Percentiles rank a stretch among this genome's conserved stretches.
phyloP scores from a whole-genome alignment of 1,140 invertebrate species.

The Arctopsyche grandis region DNA sequence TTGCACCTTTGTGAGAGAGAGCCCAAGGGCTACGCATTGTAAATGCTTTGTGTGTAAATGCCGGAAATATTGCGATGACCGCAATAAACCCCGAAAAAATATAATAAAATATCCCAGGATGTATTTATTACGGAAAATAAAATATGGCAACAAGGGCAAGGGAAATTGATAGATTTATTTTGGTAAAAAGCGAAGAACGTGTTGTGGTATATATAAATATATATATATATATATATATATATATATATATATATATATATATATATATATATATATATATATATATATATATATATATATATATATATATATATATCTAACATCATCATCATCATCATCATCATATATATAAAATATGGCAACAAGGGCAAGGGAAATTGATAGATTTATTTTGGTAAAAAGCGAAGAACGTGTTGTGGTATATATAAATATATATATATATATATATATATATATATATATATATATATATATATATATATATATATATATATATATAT shows the following conservation, averaged over 20 bases:
- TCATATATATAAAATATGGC: constrained; percentile 5
- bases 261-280: no score
- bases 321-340: no score
- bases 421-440: no score
- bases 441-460: no score
- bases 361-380: neutral
- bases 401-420: no score
- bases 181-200: neutral
- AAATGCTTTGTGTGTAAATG: neutral
- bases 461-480: no score
- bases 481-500: no score
- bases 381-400: neutral
- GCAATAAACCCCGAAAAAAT: neutral
- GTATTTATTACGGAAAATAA: neutral
- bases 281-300: no score
- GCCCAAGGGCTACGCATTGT: neutral
- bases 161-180: neutral
- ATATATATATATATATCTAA: no score
- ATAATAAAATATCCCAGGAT: neutral
- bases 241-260: no score
- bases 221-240: no score
- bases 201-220: no score
- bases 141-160: neutral
- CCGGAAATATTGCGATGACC: neutral
- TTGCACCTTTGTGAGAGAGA: neutral